phyloP scores from a whole-genome alignment of 2,113 vertebrate genomes.

The Oenanthe melanoleuca region DNA sequence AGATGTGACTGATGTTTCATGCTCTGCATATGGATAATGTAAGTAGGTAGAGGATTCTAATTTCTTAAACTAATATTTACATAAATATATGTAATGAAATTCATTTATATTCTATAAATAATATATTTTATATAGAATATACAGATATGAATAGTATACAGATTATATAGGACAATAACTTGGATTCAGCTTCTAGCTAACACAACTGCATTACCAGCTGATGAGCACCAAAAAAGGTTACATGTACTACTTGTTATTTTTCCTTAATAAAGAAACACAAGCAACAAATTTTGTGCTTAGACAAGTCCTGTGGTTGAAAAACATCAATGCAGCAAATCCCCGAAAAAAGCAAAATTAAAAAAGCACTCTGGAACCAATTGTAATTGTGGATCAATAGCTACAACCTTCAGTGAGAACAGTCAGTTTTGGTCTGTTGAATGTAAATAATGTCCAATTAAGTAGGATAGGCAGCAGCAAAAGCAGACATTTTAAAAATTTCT shows the following conservation, averaged over 20 bases:
- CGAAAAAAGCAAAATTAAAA: neutral
- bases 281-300: neutral
- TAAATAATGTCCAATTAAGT: neutral
- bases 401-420: neutral
- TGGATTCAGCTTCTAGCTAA: neutral
- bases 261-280: neutral
- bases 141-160: neutral
- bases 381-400: neutral
- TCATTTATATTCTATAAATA: neutral
- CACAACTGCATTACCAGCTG: neutral
- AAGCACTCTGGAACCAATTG: neutral
- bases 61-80: neutral
- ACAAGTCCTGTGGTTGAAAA: neutral
- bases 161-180: neutral
- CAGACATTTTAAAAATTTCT: neutral
- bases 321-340: neutral
- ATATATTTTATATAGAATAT: neutral
- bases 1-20: neutral
- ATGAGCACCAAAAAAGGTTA: neutral
- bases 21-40: rapidly evolving
- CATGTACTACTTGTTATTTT: neutral
- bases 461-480: neutral
- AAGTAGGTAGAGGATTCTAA: neutral
- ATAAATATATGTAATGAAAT: neutral
- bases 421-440: neutral